phyloP scores from a whole-genome alignment of 2,888 invertebrate genomes.

The Callyntrura sp. region DNA sequence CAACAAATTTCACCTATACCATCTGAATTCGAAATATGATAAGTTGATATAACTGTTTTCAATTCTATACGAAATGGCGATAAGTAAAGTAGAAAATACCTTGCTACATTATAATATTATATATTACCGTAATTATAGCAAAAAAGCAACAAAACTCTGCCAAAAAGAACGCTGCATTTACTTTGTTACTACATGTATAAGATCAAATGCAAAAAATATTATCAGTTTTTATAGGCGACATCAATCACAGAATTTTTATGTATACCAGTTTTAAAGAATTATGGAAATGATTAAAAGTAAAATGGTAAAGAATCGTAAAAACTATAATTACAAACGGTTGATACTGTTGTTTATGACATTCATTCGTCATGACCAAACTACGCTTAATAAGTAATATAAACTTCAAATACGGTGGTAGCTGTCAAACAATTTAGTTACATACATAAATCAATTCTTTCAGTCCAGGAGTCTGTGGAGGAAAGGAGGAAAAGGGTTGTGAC shows the following conservation, averaged over 20 bases:
- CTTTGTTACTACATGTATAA: constrained; percentile 77
- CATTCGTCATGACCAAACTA: constrained; percentile 76
- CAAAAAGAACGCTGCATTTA: constrained; percentile 77
- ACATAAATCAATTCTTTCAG: constrained; percentile 45
- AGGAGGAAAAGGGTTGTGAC: too few relatives aligned
- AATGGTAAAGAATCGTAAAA: constrained; percentile 1
- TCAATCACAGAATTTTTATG: constrained; percentile 65
- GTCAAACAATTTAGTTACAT: constrained; percentile 25
- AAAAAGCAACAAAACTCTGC: constrained; percentile 61
- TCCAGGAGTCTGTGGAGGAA: constrained; percentile 20
- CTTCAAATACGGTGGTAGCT: constrained; percentile 12
- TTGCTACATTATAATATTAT: constrained; percentile 15
- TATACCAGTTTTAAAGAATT: constrained; percentile 17
- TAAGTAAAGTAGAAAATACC: constrained; percentile 38
- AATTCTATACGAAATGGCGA: constrained; percentile 50
- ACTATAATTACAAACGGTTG: constrained; percentile 8
- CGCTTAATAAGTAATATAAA: constrained; percentile 73
- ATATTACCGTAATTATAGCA: constrained; percentile 10
- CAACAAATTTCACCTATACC: constrained; percentile 17
- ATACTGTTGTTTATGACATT: constrained; percentile 31
- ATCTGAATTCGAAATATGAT: constrained; percentile 17
- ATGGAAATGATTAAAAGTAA: constrained; percentile 8
- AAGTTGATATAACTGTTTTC: constrained; percentile 17
- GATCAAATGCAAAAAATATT: constrained; percentile 37
- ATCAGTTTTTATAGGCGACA: constrained; percentile 65